Evolutionary conservation across 2,797 vertebrate species (phyloP), one percentile per base, ranked within the genome.

Genomic region (Ceyx erithaca): DNA sequence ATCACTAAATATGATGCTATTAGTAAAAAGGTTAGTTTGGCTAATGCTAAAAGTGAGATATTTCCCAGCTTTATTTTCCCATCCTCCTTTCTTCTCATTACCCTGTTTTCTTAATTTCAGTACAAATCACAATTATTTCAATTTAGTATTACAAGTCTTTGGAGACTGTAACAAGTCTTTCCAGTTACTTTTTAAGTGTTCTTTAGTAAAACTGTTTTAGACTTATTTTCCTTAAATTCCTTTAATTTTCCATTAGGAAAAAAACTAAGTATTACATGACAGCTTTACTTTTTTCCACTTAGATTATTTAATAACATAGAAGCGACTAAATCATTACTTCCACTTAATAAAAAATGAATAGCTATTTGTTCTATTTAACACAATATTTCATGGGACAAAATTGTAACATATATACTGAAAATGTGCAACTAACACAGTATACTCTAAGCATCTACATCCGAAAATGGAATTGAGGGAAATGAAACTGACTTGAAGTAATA

Each of bases 391-490:
- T 4, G 3, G 86, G 33, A 62, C 25, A 64, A 30, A 79, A 14
- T 8, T 4, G 9, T 30, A 22, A 76, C 25, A 51, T 16, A 46
- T 18, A 64, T 31, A 21, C n/a, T 35, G 23, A 48, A 87, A 68
- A 40, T 1, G 1, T 8, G 15, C 14, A 20, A 57, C 20, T 48
- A 30, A 31, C 20, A 51, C 7, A 4, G 3, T 20, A 46, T 2
- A 4, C 15, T 54, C 6, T 21, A 14, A 79, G 25, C 21, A 80
- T 49, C 21, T 19, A 45, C 21, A 77, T 41, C 8, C 12, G 54
- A 52, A 79, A 57, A 25, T 10, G 2, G 3, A 46, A 58, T 45
- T 12, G 35, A 79, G 67, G 30, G 33, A 73, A 85, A 40, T 30
- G 4, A 55, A 62, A 49, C 22, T 25, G 6, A 57, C 26, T 68